Percentiles rank a stretch among this genome's conserved stretches.
These are phyloP conservation scores for Hemicentrotus pulcherrimus DNA, from an alignment of 35 echinoderm and acorn worm genomes.

Conservation along the genomic window DNA sequence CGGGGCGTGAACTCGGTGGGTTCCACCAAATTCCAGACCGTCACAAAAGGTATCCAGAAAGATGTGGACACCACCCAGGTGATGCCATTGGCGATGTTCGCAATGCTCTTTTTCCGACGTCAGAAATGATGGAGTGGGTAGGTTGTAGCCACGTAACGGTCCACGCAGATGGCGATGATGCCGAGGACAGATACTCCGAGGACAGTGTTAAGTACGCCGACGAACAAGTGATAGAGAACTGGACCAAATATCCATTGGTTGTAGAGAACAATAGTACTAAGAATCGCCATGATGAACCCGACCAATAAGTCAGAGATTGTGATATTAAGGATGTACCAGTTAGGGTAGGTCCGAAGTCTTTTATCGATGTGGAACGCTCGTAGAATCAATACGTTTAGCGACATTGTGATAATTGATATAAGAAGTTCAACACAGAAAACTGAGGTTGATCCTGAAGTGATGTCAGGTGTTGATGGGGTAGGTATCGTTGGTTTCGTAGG, in stretches of 20 bases:
- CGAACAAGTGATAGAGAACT: neutral
- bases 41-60: constrained; percentile 39
- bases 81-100: neutral
- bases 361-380: constrained; percentile 39
- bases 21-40: neutral
- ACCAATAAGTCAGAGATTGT: constrained; percentile 33
- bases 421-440: neutral
- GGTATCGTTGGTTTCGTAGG: neutral
- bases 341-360: constrained; percentile 48
- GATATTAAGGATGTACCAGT: constrained; percentile 51
- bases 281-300: constrained; percentile 51
- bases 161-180: constrained; percentile 48
- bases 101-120: neutral
- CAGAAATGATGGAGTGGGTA: constrained; percentile 39
- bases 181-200: constrained; percentile 20
- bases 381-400: constrained; percentile 18
- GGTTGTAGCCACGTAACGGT: constrained; percentile 52
- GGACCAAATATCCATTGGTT: constrained; percentile 13
- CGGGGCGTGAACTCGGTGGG: neutral
- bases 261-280: neutral
- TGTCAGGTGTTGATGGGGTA: neutral
- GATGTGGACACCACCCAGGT: constrained; percentile 33
- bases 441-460: neutral
- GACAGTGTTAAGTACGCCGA: neutral
- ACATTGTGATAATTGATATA: neutral